phyloP scores from a whole-genome alignment of 2,888 invertebrate species.

The Cactoblastis cactorum region DNA sequence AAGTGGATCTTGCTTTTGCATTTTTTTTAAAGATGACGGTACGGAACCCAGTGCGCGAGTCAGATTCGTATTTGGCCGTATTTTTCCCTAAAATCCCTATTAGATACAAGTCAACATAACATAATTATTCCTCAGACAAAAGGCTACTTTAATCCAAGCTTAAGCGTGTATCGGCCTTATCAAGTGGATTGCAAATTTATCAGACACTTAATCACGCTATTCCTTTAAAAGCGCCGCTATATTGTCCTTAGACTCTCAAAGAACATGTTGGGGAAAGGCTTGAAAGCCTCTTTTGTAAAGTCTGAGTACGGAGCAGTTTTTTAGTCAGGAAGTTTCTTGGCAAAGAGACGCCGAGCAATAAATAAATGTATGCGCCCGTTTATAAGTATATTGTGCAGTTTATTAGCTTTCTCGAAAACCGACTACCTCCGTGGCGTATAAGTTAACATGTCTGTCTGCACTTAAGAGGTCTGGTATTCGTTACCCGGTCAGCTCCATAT shows the following conservation, averaged over 20 bases:
- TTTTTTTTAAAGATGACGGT: no score
- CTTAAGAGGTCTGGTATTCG: no score
- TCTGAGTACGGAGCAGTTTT: not conserved
- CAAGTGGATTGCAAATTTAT: slow-evolving; percentile 23
- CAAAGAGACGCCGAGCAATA: not conserved
- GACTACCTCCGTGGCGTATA: no score
- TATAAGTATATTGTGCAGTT: no score
- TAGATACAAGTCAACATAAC: not conserved
- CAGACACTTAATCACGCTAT: slow-evolving; percentile 28
- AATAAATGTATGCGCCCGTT: no score
- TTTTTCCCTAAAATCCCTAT: not conserved
- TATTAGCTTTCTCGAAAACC: no score
- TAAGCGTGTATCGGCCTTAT: slow-evolving; percentile 3
- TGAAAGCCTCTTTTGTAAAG: slow-evolving; percentile 5
- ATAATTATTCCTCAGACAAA: not conserved
- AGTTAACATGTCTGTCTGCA: no score
- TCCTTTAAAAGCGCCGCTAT: not conserved
- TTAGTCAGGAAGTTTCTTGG: not conserved
- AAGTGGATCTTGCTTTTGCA: no score
- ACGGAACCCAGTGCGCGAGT: no score
- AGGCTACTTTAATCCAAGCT: not conserved
- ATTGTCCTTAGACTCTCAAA: not conserved
- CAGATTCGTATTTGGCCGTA: no score
- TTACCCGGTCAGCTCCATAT: no score
- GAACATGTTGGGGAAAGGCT: not conserved